phyloP scores from a whole-genome alignment of 2,113 vertebrate species.

The Phalacrocorax pelagicus region DNA sequence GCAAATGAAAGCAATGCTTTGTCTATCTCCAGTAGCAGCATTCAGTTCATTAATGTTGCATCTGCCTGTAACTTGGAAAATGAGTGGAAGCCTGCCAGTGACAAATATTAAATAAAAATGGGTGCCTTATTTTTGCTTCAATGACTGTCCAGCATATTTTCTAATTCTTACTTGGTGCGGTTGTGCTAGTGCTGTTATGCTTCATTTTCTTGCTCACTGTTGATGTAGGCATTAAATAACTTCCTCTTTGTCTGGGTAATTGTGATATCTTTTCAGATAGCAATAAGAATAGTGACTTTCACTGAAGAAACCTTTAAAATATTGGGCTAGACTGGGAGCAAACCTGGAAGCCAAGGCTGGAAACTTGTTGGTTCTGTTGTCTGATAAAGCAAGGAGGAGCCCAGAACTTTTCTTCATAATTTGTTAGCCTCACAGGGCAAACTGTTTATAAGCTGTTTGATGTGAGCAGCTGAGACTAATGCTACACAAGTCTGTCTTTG shows the following conservation, averaged over 20 bases:
- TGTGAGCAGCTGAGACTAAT: not conserved
- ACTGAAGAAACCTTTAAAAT: not conserved
- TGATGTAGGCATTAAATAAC: not conserved
- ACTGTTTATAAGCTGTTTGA: not conserved
- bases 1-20: not conserved
- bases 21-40: not conserved
- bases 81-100: not conserved
- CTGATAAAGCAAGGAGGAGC: not conserved
- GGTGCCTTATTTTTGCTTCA: not conserved
- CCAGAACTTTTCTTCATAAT: not conserved
- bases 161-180: not conserved
- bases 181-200: not conserved
- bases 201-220: not conserved
- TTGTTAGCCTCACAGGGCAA: not conserved
- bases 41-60: slow-evolving; percentile 23
- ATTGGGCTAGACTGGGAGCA: not conserved
- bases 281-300: not conserved
- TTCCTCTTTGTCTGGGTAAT: not conserved
- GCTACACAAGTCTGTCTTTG: not conserved
- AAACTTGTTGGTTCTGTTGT: not conserved
- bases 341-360: slow-evolving; percentile 9
- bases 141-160: not conserved
- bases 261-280: not conserved
- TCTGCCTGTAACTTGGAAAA: not conserved
- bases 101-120: not conserved